Evolutionary conservation across 2,113 vertebrate genomes (phyloP).

Genomic region (Crocuta crocuta): DNA sequence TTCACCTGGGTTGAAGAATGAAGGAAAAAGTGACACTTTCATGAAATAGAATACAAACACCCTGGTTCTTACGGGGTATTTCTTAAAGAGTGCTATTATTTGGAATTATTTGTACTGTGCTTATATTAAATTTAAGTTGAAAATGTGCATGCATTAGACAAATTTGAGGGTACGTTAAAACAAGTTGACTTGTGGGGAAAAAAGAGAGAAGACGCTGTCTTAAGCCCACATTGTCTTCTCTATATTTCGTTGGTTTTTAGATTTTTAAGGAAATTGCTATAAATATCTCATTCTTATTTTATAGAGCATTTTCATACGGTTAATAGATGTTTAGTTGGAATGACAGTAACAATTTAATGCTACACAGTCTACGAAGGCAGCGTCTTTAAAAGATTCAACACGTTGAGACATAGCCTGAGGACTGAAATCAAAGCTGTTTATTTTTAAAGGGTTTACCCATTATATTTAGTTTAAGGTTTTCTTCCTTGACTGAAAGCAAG

Average conservation of each 20-base stretch:
- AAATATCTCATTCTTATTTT: constrained; percentile 23
- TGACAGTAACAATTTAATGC: neutral
- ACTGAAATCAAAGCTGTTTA: neutral
- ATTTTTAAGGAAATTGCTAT: constrained; percentile 19
- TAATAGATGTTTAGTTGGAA: neutral
- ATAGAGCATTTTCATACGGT: neutral
- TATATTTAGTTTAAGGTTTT: neutral
- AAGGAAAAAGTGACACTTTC: constrained; percentile 59
- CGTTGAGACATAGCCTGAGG: neutral
- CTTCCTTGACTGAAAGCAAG: constrained; percentile 5
- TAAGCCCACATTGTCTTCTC: neutral
- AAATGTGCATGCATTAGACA: neutral
- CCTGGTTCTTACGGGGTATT: neutral
- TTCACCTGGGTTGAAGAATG: constrained; percentile 45
- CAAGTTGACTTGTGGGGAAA: neutral
- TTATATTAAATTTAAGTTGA: constrained; percentile 17
- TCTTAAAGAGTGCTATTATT: neutral
- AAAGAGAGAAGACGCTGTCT: neutral
- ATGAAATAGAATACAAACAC: constrained; percentile 35
- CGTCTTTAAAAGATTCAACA: constrained; percentile 5
- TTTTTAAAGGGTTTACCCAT: constrained; percentile 18
- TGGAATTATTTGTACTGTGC: neutral
- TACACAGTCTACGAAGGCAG: neutral
- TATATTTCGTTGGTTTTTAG: neutral
- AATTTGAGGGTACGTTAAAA: constrained; percentile 10